Base-by-base conservation (phyloP, 2,797 vertebrate genomes). In the Bradypodion pumilum region DNA sequence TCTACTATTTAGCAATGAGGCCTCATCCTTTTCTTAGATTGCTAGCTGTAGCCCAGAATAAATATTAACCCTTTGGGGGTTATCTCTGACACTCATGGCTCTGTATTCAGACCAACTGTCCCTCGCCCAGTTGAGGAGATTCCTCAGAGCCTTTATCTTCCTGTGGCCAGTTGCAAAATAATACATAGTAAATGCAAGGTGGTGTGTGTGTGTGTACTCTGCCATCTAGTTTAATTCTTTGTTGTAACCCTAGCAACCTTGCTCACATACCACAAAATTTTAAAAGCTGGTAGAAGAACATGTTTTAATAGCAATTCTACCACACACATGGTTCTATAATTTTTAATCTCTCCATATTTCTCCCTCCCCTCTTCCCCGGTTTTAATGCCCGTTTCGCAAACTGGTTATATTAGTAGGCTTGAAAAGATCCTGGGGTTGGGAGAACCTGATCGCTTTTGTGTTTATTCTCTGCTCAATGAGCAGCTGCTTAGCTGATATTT, bases 401-500 rank as follows among this genome's bases (percentile, higher is more conserved):
- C 60, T 74, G 35, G 69, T n/a, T n/a, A n/a, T n/a, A n/a, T n/a
- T n/a, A 66, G 49, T 46, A 29, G 77, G 62, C 29, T 74, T 75
- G 49, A 77, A 69, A 81, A 10, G 73, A 52, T 52, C 5, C 40
- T 25, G 35, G 9, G 49, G 73, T 84, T 62, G 46, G 52, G 37
- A 62, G 63, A 81, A 46, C 78, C 37, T 75, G 62, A 59, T 80
- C 16, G 35, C n/a, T 73, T 62, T 49, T 42, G 35, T 37, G 62
- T 74, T n/a, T 29, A 46, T 56, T 46, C 63, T 59, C 40, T 83
- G 40, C 27, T 37, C 37, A 62, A 46, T 70, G 72, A 81, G 25
- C 52, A 75, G 84, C 78, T 85, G 52, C 65, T 32, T 77, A 32
- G 63, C 6, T 85, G 73, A 72, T 65, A 72, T 85, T 29, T 77